Evolutionary conservation across 1,140 invertebrate species (phyloP).

Genomic region (Drosophila erecta): DNA sequence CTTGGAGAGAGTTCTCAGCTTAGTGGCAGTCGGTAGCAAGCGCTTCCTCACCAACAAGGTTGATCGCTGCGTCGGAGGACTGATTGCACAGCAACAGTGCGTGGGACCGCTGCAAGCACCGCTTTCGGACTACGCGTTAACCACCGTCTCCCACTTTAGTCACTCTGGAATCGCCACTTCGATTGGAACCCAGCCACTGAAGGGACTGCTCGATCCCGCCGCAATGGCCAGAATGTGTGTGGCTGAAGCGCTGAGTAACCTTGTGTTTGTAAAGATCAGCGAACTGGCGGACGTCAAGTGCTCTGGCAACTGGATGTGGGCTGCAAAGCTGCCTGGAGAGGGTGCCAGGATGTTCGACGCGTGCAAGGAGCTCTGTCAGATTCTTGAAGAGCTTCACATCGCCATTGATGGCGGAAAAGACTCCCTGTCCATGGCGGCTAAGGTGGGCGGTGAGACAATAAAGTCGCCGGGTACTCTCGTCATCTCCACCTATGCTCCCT

Average conservation of each 20-base stretch:
- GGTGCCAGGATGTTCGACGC: conserved; percentile 94
- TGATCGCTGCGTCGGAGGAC: conserved; percentile 97
- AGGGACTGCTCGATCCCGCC: conserved; percentile 91
- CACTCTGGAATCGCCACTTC: conserved; percentile 94
- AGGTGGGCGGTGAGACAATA: conserved; percentile 90
- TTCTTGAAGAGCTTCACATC: conserved; percentile 95
- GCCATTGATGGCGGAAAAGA: conserved; percentile 99
- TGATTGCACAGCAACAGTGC: conserved; percentile 98
- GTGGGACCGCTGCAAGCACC: conserved; percentile 98
- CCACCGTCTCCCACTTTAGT: conserved; percentile 91
- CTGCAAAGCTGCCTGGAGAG: conserved; percentile 96
- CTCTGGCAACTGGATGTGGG: conserved; percentile 99
- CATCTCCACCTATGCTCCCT: conserved; percentile 97
- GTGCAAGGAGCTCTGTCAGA: conserved; percentile 93
- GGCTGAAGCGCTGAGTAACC: conserved; percentile 96
- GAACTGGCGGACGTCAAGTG: conserved; percentile 96
- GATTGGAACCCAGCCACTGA: conserved; percentile 98
- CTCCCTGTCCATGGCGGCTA: conserved; percentile 98
- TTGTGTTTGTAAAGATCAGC: conserved; percentile 96
- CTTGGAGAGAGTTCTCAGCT: conserved; percentile 92
- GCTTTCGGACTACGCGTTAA: conserved; percentile 96
- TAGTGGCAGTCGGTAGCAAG: conserved; percentile 97
- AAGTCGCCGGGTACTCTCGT: conserved; percentile 97
- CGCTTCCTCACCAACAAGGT: conserved; percentile 98
- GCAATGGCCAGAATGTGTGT: conserved; percentile 97